Conservation (phyloP, 1,140 invertebrate genomes). For the Drosophila tsacasi region DNA sequence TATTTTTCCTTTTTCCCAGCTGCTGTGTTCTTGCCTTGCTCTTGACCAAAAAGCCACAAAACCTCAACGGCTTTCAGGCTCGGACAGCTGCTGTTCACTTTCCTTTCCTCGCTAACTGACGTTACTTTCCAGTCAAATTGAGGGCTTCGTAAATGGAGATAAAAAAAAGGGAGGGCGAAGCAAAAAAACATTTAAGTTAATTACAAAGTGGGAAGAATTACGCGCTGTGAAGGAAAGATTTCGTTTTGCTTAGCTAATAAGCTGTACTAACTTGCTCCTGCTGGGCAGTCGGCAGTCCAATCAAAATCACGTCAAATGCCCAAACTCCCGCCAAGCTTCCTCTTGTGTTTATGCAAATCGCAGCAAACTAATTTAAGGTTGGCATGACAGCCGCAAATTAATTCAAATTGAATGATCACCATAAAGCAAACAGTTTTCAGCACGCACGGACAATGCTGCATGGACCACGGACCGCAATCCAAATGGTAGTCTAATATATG, state of each 20-base stretch:
- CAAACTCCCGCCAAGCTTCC: slow-evolving; percentile 44
- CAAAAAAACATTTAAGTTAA: slow-evolving; percentile 32
- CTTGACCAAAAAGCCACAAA: slow-evolving; percentile 64
- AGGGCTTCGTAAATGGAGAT: slow-evolving; percentile 25
- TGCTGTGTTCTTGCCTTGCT: slow-evolving; percentile 32
- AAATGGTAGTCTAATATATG: slow-evolving; percentile 51
- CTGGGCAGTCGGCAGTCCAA: slow-evolving; percentile 25
- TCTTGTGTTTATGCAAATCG: slow-evolving; percentile 74
- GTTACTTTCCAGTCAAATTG: slow-evolving; percentile 42
- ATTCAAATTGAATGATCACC: slow-evolving; percentile 82
- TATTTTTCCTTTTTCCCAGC: slow-evolving; percentile 42
- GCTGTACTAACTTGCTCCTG: slow-evolving; percentile 10
- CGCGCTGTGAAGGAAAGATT: too few relatives aligned
- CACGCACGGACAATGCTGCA: slow-evolving; percentile 42
- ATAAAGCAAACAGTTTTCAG: slow-evolving; percentile 61
- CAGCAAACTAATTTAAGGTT: slow-evolving; percentile 75
- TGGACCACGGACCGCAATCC: slow-evolving; percentile 45
- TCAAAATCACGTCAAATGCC: slow-evolving; percentile 40
- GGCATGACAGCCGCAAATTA: slow-evolving; percentile 79
- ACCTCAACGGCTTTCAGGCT: slow-evolving; percentile 69
- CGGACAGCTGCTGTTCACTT: slow-evolving; percentile 67
- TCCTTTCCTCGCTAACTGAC: slow-evolving; percentile 29
- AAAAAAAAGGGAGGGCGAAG: slow-evolving; percentile 4
- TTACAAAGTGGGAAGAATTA: slow-evolving; percentile 21
- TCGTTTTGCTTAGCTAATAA: slow-evolving; percentile 11